Evolutionary conservation across 1,140 invertebrate species (phyloP).

Genomic region (Asobara japonica): DNA sequence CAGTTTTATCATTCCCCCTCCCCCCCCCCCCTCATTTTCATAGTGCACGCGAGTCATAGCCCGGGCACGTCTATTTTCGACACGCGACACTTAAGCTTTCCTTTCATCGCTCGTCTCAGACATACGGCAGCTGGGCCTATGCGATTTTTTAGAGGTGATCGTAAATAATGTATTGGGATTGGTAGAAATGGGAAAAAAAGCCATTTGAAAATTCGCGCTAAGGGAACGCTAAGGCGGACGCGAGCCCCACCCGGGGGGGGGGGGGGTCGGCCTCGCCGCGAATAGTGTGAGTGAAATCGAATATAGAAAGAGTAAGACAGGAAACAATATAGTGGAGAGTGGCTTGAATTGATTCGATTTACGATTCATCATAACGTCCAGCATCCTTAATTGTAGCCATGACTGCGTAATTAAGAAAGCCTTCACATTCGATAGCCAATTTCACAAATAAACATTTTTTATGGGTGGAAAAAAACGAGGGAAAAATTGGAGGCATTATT

Average conservation of each 20-base stretch:
- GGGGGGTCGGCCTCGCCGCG: too few relatives aligned
- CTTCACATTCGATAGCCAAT: too few relatives aligned
- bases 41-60: background rate
- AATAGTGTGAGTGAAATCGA: too few relatives aligned
- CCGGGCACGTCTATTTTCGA: slow-evolving; percentile 16
- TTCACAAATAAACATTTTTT: too few relatives aligned
- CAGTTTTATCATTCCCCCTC: background rate
- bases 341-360: too few relatives aligned
- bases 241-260: too few relatives aligned
- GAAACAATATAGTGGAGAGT: too few relatives aligned
- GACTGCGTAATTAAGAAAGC: too few relatives aligned
- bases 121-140: background rate
- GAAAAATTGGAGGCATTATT: background rate
- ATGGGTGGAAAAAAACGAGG: background rate
- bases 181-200: background rate
- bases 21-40: background rate
- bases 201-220: background rate
- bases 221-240: too few relatives aligned
- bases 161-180: background rate
- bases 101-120: slow-evolving; percentile 13
- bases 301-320: too few relatives aligned
- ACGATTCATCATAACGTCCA: too few relatives aligned
- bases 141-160: background rate
- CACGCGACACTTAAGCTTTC: slow-evolving; percentile 14
- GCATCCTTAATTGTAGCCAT: too few relatives aligned